Percentiles rank a stretch among this genome's conserved stretches.
These are phyloP conservation scores for Irena cyanogastra DNA, from an alignment of 2,113 vertebrate species.

Conservation along the genomic window DNA sequence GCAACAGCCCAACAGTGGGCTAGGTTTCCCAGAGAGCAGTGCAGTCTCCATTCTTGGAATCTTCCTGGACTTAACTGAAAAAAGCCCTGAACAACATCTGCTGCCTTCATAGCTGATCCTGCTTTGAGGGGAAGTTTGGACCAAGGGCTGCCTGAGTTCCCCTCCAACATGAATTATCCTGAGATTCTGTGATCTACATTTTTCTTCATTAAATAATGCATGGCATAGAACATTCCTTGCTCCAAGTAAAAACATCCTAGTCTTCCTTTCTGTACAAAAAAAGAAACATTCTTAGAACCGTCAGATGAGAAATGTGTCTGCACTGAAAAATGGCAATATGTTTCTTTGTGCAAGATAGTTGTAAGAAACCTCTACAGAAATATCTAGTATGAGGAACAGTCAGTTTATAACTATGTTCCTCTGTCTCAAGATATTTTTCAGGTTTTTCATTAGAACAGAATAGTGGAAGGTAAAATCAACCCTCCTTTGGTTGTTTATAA, in stretches of 20 bases:
- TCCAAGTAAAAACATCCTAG: not conserved
- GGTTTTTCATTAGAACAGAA: not conserved
- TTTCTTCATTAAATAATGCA: conserved; percentile 16
- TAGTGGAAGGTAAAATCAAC: not conserved
- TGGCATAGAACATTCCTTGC: not conserved
- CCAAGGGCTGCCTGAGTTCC: not conserved
- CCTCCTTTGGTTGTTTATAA: not conserved
- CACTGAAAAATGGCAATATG: not conserved
- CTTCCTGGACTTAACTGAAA: not conserved
- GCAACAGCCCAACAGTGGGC: not conserved
- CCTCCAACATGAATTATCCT: not conserved
- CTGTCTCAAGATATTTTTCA: not conserved
- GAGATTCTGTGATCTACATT: not conserved
- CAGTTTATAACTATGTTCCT: not conserved
- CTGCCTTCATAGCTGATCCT: not conserved
- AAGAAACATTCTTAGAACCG: not conserved
- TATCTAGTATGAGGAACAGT: not conserved
- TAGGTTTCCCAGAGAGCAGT: not conserved
- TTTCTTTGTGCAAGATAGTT: not conserved
- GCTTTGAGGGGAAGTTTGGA: not conserved
- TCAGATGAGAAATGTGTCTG: not conserved
- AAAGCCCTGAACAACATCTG: not conserved
- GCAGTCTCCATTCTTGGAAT: not conserved
- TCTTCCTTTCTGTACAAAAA: not conserved
- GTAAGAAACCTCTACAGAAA: not conserved